phyloP scores from a whole-genome alignment of 2,888 invertebrate genomes.

The Mimas tiliae region DNA sequence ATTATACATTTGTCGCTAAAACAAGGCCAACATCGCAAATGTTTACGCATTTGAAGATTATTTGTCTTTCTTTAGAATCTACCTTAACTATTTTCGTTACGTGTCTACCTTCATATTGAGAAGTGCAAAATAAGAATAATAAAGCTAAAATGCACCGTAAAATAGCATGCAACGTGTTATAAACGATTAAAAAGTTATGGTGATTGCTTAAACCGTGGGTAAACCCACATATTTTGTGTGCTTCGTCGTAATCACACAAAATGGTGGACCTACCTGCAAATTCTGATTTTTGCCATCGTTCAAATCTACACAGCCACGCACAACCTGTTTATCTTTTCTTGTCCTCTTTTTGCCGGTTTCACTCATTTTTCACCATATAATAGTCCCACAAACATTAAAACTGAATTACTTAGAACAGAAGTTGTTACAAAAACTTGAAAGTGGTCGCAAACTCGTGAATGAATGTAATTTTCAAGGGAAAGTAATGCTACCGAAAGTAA shows the following conservation, averaged over 20 bases:
- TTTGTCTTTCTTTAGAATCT: no score
- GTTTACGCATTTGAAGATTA: no score
- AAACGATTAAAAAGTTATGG: not conserved
- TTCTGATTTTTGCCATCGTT: slow-evolving; percentile 12
- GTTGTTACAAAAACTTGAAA: not conserved
- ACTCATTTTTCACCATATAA: slow-evolving; percentile 6
- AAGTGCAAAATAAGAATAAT: no score
- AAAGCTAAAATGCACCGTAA: not conserved
- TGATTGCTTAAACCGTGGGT: not conserved
- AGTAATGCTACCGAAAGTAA: not conserved
- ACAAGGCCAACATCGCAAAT: no score
- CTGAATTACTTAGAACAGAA: not conserved
- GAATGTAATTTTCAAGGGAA: slow-evolving; percentile 8
- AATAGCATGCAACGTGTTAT: not conserved
- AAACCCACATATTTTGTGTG: not conserved
- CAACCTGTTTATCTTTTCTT: not conserved
- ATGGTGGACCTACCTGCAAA: slow-evolving; percentile 28
- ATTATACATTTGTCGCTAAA: no score
- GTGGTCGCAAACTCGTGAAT: no score
- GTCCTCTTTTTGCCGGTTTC: not conserved
- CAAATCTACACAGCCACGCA: not conserved
- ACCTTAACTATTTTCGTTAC: not conserved
- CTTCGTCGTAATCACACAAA: not conserved
- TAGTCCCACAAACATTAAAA: not conserved
- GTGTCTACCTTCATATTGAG: not conserved